These are phyloP conservation scores for Gortyna flavago DNA, from an alignment of 2,888 invertebrate genomes.

Conservation along the genomic window DNA sequence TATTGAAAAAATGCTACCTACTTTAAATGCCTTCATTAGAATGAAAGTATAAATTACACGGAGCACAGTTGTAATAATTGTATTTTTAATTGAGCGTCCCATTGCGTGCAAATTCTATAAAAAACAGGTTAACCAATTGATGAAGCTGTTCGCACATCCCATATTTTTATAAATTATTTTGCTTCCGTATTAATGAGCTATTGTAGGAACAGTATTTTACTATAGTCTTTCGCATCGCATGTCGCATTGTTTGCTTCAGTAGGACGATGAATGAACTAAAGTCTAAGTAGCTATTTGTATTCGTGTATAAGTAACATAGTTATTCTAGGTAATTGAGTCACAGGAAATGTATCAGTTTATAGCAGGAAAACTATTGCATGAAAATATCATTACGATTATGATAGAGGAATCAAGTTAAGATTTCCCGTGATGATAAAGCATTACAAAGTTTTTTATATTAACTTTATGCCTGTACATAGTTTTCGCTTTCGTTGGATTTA, in stretches of 20 bases:
- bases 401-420: neutral
- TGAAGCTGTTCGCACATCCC: neutral
- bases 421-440: neutral
- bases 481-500: neutral
- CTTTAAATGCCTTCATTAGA: too few species aligned
- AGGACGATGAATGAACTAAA: neutral
- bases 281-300: slow-evolving; percentile 18
- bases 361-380: slow-evolving; percentile 36
- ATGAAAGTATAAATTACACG: neutral
- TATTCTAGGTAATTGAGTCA: slow-evolving; percentile 46
- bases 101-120: neutral
- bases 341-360: slow-evolving; percentile 37
- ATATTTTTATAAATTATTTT: neutral
- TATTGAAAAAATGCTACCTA: neutral
- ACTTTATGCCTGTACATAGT: neutral
- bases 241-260: neutral
- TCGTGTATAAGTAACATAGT: slow-evolving; percentile 22
- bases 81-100: neutral
- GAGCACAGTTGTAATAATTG: neutral
- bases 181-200: neutral
- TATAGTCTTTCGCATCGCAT: neutral
- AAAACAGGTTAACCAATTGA: neutral
- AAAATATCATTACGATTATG: slow-evolving; percentile 12
- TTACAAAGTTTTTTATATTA: neutral
- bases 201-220: neutral